A percentile compares a stretch with the other conserved stretches of the same genome.
These are phyloP conservation scores for Temnothorax nylanderi DNA, from an alignment of 1,140 invertebrate genomes.

Conservation along the genomic window DNA sequence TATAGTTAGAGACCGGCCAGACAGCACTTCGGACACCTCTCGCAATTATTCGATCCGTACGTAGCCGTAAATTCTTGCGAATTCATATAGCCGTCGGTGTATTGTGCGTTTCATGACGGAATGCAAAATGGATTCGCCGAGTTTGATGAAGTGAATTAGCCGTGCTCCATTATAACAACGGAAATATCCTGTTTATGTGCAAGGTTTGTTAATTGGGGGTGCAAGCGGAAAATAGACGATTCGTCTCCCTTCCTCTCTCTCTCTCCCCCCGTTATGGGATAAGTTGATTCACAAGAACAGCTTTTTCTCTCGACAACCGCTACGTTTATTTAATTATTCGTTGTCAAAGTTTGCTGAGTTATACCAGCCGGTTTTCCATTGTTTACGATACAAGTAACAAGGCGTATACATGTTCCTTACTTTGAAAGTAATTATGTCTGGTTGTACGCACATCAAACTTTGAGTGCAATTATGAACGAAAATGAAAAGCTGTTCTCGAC, in stretches of 20 bases:
- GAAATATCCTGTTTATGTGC: constrained; percentile 33
- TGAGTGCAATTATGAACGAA: constrained; percentile 27
- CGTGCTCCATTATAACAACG: neutral
- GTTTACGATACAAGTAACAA: constrained; percentile 46
- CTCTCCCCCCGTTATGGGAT: neutral
- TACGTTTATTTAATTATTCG: constrained; percentile 56
- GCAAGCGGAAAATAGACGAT: constrained; percentile 16
- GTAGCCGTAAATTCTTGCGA: constrained; percentile 41
- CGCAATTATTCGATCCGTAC: constrained; percentile 34
- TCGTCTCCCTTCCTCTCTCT: neutral
- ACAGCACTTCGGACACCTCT: neutral
- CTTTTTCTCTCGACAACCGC: constrained; percentile 32
- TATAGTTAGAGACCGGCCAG: constrained; percentile 1
- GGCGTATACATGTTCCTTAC: constrained; percentile 23
- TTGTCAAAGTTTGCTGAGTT: constrained; percentile 38
- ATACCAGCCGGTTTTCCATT: constrained; percentile 17
- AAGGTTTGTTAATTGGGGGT: constrained; percentile 27
- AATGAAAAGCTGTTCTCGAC: constrained; percentile 8
- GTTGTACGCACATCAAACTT: constrained; percentile 43
- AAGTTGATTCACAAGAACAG: constrained; percentile 43
- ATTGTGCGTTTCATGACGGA: constrained; percentile 2
- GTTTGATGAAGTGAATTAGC: constrained; percentile 53
- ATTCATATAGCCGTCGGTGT: constrained; percentile 21
- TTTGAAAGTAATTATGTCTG: constrained; percentile 45
- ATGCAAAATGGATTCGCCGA: constrained; percentile 47